Base-by-base conservation (phyloP, 1,140 invertebrate genomes). In the Bombus fervidus region DNA sequence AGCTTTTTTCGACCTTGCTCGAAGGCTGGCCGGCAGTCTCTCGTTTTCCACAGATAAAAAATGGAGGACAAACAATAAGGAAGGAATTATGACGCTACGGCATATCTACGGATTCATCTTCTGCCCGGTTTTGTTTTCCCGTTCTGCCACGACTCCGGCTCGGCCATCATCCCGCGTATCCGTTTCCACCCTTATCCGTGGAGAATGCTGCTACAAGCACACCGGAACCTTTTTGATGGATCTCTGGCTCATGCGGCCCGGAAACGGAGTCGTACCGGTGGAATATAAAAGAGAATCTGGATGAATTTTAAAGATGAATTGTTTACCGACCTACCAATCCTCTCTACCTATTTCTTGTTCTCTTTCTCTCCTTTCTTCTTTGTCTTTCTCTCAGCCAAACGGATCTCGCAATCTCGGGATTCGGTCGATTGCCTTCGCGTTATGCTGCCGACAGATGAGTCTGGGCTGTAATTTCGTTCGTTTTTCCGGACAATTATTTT, bases 301-400 rank as follows among this genome's bases (percentile, higher is more conserved):
- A 57, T 73, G 72, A 84, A 53, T 81, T 81, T 86, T 82, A 86
- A 39, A 39, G 79, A 41, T 37, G 75, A 72, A 82, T 87, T 64
- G 82, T 73, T 87, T 64, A 81, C 68, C 74, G 69, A 86, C 22
- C 62, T 37, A 53, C 66, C 71, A 13, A 64, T 43, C 39, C 9
- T 71, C 18, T n/a, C 18, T 66, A 18, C 57, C 62, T 28, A 34
- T 13, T 39, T 69, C 43, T 31, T 12, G 10, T 6, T 12, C 22
- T 37, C 15, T 25, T 15, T 34, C 15, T 66, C n/a, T 66, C 66
- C 22, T 53, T 8, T 47, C 37, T 25, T 28, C 57, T 12, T 13
- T 10, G 28, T 62, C 18, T n/a, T 12, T 22, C 31, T 68, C 18
- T 34, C 15, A 8, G 4, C 6, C 43, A 22, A 15, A 53, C 34